These are phyloP conservation scores for Elephantulus edwardii DNA, from an alignment of 2,113 vertebrate genomes.

Conservation along the genomic window DNA sequence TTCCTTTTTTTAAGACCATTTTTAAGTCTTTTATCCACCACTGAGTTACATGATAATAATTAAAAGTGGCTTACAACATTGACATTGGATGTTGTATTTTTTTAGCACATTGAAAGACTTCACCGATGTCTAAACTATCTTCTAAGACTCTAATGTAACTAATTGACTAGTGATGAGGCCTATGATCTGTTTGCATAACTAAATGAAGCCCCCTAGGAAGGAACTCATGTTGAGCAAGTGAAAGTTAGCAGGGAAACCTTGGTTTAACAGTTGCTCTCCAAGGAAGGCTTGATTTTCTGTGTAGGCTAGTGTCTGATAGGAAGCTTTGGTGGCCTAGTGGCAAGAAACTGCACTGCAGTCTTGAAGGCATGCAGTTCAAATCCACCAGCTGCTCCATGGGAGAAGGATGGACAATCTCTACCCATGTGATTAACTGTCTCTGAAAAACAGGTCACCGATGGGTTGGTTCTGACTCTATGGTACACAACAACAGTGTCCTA, in stretches of 20 bases:
- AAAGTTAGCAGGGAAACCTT: background rate
- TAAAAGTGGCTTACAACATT: conserved; percentile 26
- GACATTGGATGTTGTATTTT: background rate
- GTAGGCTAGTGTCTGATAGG: background rate
- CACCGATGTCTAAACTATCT: background rate
- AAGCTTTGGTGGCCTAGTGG: no score
- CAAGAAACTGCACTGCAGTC: no score
- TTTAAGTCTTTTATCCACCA: background rate
- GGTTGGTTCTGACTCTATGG: no score
- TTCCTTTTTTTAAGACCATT: no score
- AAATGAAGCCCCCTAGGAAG: conserved; percentile 18
- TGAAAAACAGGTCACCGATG: no score
- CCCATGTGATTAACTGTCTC: no score
- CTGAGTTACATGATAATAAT: background rate
- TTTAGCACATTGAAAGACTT: background rate
- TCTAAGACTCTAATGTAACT: background rate
- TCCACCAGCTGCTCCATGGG: no score
- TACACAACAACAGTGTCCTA: no score
- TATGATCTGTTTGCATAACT: background rate
- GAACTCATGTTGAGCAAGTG: background rate
- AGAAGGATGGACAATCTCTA: no score
- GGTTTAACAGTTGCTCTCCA: background rate
- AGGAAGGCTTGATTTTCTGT: background rate
- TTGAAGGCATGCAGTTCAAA: no score
- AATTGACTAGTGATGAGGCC: background rate